Base-by-base conservation (phyloP, 2,888 invertebrate species). In the Chrysina gloriosa region DNA sequence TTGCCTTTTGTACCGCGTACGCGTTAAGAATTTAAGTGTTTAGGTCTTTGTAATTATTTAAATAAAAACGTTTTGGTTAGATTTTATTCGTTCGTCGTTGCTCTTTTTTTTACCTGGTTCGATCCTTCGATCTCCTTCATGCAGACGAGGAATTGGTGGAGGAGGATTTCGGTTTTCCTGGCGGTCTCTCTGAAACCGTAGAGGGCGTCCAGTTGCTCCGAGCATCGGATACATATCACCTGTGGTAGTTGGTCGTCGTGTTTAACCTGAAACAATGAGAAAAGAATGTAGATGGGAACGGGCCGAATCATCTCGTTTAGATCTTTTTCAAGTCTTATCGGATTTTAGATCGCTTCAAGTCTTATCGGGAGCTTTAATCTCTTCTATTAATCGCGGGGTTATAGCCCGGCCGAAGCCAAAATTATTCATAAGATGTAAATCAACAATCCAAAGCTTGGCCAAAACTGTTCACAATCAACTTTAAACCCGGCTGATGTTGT, bases 131-230 rank as follows among this genome's bases (percentile, higher is more conserved):
- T 85, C 82, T 90, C 88, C 83, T 89, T 88, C 69, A 92, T 89
- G 84, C 89, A 90, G 76, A 89, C 88, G 78, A 93, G 84, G 85
- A 91, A 93, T 84, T 91, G 89, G 84, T 90, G 89, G 80, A 94
- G 86, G n/a, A 92, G 87, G 77, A 88, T 86, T 83, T 93, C 91
- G 50, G 92, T 90, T 83, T 91, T 92, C 77, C 89, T 89, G 78
- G 93, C 90, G 74, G 89, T 85, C 80, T 91, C 90, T 82, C 90
- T 89, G 86, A 94, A 93, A 77, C 90, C 90, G 83, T 90, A 89
- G 77, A 92, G 88, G 70, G 90, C 88, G 81, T 92, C 90, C 77
- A 94, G 85, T 81, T 92, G 92, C 78, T 88, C 88, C 75, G 89
- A 89, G 85, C 94, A 94, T 75, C 89, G 89, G 71, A 89, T 88